phyloP scores from a whole-genome alignment of 2,888 invertebrate species.

The Tetanocera ferruginea region DNA sequence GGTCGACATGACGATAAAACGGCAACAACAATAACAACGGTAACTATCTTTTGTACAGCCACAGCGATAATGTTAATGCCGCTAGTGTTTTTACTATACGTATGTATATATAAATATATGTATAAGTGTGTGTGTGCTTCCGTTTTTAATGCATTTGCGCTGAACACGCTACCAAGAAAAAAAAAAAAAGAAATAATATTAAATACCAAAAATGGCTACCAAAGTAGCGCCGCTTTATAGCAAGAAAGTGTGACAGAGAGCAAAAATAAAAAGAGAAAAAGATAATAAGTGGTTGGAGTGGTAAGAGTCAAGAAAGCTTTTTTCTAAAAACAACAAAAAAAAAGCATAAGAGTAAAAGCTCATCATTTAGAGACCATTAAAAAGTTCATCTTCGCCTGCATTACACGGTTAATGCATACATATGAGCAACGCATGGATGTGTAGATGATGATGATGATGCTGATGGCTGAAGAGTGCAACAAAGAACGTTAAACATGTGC shows the following conservation, averaged over 20 bases:
- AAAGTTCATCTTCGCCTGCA: slow-evolving; percentile 35
- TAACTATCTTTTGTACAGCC: background rate
- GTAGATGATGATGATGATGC: no score
- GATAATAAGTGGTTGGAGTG: background rate
- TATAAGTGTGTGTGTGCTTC: background rate
- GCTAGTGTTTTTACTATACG: background rate
- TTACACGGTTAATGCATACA: slow-evolving; percentile 36
- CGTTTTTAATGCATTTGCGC: slow-evolving; percentile 26
- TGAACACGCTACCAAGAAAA: slow-evolving; percentile 19
- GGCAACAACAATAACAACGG: slow-evolving; percentile 2
- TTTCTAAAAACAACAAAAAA: background rate
- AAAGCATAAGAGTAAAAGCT: background rate
- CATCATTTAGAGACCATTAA: slow-evolving; percentile 35
- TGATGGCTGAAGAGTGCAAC: background rate
- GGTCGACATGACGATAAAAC: slow-evolving; percentile 8
- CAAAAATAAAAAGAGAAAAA: background rate
- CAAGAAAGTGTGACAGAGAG: background rate
- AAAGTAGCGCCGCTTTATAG: slow-evolving; percentile 14
- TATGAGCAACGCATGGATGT: background rate
- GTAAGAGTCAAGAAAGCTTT: background rate
- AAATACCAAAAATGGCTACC: slow-evolving; percentile 9
- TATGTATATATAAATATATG: background rate
- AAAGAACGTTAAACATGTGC: background rate
- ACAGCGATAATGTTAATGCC: slow-evolving; percentile 3
- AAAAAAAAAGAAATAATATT: slow-evolving; percentile 9